Evolutionary conservation across 2,888 invertebrate genomes (phyloP), one percentile per base, ranked within the genome.

Genomic region (Agrotis clavis): DNA sequence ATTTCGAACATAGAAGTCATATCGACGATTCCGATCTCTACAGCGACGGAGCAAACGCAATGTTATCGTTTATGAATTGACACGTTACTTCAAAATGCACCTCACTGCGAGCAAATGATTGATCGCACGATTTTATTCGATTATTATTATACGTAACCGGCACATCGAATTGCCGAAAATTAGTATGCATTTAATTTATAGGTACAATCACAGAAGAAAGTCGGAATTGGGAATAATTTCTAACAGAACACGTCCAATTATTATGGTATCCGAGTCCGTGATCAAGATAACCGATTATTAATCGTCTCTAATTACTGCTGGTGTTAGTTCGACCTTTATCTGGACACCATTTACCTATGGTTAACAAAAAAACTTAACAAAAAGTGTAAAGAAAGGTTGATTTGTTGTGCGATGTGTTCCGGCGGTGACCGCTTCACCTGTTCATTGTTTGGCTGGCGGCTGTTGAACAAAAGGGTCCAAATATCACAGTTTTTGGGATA

Each of bases 231-330:
- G 83, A 83, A 86, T 86, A 85, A 82, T 86, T 88, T 72, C 82
- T 85, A 84, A 81, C 81, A 84, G 82, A 82, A 83, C 85, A 87
- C 85, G 87, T 88, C 90, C 93, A 94, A 95, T 95, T 94, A 95
- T 90, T 90, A 91, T 91, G 90, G 91, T 93, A 91, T 92, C 88
- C 88, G 91, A 90, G 85, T 84, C 86, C 80, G 87, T 90, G 93
- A 96, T 96, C 96, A 92, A 96, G 96, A 96, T 96, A 96, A 95
- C 93, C 92, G 92, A 95, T 95, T 95, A 96, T 96, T 96, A 96
- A 96, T 96, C 92, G 95, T 91, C 92, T 87, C 95, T 96, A 96
- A 96, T 96, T 96, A 96, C 95, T 96, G 96, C 95, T 94, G 96
- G 96, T 96, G 96, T 96, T 96, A 94, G 95, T 92, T 92, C 94